Evolutionary conservation across 1,140 invertebrate genomes (phyloP), one percentile per base, ranked within the genome.

Genomic region (Acyrthosiphon pisum): DNA sequence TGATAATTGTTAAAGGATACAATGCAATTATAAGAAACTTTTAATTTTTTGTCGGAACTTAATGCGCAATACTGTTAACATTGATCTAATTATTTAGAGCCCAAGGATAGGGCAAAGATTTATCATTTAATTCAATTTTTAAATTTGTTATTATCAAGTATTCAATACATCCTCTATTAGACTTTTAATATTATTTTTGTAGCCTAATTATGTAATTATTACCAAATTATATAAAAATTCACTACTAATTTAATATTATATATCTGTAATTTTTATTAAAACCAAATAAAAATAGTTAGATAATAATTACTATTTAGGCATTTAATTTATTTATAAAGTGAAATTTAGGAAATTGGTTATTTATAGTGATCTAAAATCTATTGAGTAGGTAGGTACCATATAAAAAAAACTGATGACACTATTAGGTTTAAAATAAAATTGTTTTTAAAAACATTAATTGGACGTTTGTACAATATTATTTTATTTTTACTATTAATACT

Each of bases 401-500:
- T 68, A 90, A 30, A 90, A 90, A 68, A n/a, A 22, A 20, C 50
- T 50, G 14, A n/a, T n/a, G 22, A 88, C 37, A 90, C 53, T 90
- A 90, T 90, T 90, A 90, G 89, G 46, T 35, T 60, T 56, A 44
- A 22, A 14, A 90, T 30, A 30, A 26, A 6, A 90, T 60, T 44
- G 18, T 87, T 50, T 50, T 50, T n/a, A 88, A 48, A 86, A 53
- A 20, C 48, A 37, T 53, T 26, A 4, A 89, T 53, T 88, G 20
- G 18, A 88, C 4, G 56, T 89, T 50, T 89, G 88, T 35, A 23
- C 9, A 87, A 56, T 87, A 14, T 35, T 30, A 0, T 50, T 35
- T 37, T 30, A 41, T 56, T 60, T 44, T 90, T 90, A 90, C 30
- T 90, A 90, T 68, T 68, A 90, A 46, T 90, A 44, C 44, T 90